Conservation (phyloP, 2,888 invertebrate species). For the Drosophila meridiana region DNA sequence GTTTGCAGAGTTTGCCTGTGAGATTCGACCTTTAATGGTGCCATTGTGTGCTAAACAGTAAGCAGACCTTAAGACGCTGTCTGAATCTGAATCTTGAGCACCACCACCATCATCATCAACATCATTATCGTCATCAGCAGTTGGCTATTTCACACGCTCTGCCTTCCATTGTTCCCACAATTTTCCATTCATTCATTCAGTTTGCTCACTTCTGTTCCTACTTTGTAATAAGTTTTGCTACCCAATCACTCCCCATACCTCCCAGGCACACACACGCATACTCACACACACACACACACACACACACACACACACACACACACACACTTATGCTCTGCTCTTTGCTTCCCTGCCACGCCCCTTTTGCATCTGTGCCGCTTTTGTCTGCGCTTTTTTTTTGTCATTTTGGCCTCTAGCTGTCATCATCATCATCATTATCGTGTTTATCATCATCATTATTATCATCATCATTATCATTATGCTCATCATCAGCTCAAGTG, state of each 20-base stretch:
- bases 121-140: constrained; percentile 20
- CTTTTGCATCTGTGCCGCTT: constrained; percentile 12
- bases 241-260: constrained; percentile 1
- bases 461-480: constrained; percentile 3
- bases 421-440: constrained; percentile 16
- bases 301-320: background rate
- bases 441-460: constrained; percentile 12
- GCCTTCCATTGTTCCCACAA: constrained; percentile 78
- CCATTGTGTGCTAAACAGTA: constrained; percentile 82
- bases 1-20: constrained; percentile 34
- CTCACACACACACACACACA: constrained; percentile 7
- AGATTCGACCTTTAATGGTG: constrained; percentile 75
- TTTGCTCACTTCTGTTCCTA: constrained; percentile 79
- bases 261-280: constrained; percentile 23
- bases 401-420: constrained; percentile 54
- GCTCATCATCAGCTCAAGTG: constrained; percentile 24
- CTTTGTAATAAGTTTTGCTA: constrained; percentile 75
- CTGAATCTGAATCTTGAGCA: constrained; percentile 46
- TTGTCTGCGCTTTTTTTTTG: constrained; percentile 34
- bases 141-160: constrained; percentile 72
- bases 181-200: constrained; percentile 80
- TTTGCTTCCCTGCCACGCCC: background rate
- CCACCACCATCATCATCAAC: constrained; percentile 30
- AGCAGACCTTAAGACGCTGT: constrained; percentile 45
- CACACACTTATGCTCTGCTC: background rate